Conservation (phyloP, 2,797 vertebrate species). For the Leuciscus waleckii region DNA sequence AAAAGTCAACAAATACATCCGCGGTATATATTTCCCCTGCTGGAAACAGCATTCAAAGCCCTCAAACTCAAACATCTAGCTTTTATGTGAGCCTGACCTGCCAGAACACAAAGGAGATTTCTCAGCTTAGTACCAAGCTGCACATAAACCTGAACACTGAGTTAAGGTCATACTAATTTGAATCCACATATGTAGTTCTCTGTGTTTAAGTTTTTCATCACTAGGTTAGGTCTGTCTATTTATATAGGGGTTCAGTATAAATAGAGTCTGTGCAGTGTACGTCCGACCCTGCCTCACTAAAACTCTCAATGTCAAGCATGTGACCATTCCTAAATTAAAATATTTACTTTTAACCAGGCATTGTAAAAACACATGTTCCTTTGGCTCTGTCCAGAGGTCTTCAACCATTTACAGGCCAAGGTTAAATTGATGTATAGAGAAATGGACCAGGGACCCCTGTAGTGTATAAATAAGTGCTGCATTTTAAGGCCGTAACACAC, state of each 20-base stretch:
- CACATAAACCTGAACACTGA: background rate
- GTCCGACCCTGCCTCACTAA: constrained; percentile 16
- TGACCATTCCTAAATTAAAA: constrained; percentile 50
- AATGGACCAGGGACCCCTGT: background rate
- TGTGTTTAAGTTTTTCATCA: constrained; percentile 18
- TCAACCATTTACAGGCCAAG: constrained; percentile 13
- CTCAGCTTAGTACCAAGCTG: background rate
- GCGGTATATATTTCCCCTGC: background rate
- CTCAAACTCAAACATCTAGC: background rate
- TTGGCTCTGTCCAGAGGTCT: constrained; percentile 4
- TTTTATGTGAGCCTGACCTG: background rate
- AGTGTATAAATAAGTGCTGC: background rate
- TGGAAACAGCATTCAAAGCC: background rate
- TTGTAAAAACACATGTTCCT: constrained; percentile 19
- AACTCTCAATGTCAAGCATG: constrained; percentile 23
- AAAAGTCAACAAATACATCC: background rate
- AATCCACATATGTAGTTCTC: constrained; percentile 25
- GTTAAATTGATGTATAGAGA: background rate
- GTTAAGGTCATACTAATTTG: background rate
- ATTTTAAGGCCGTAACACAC: background rate
- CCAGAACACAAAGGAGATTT: background rate
- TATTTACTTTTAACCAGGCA: constrained; percentile 48
- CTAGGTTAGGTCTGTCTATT: constrained; percentile 32
- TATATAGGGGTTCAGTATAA: constrained; percentile 28
- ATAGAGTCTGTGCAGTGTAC: constrained; percentile 24